Base-by-base conservation (phyloP, 2,113 vertebrate genomes). In the Callipepla squamata region DNA sequence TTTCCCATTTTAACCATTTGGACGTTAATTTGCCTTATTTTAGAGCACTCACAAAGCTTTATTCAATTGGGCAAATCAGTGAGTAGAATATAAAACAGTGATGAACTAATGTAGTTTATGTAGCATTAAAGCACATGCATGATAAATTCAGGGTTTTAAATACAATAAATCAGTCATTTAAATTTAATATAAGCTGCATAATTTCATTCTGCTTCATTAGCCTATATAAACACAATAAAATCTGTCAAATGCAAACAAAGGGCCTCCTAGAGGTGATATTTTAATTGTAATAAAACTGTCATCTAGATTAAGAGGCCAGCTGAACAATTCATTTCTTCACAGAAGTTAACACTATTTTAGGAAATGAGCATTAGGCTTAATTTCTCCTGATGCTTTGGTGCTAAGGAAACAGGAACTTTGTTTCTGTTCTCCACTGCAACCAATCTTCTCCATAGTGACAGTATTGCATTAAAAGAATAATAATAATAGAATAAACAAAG, bases 271-370 rank as follows among this genome's bases (percentile, higher is more conserved):
- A 93, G 91, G 95, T 96, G 95, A 91, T 97, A 96, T 96, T 97
- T 97, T 97, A 97, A 96, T 97, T 97, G 96, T 95, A 95, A 97
- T 98, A 97, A 97, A 97, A 97, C 94, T 97, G 96, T 97, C 96
- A 95, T 93, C 83, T 95, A 95, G 95, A 97, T 97, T 97, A 97
- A 97, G 93, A 93, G 83, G 72, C 95, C 96, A 98, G 93, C 77
- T 82, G 83, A 97, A 90, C 87, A 89, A 94, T 95, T 95, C 51
- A 96, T 96, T 94, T 93, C 82, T 87, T 90, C 85, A 88, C 51
- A 91, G 83, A 92, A 94, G 92, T 87, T 94, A 93, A 94, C 73
- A 40, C 57, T 85, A 8, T 80, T 95, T 96, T 94, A 94, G 90
- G 93, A 95, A 96, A 84, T 38, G 36, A 92, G 63, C 20, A 28